Base-by-base conservation (phyloP, 2,113 vertebrate genomes). In the Zosterops borbonicus region DNA sequence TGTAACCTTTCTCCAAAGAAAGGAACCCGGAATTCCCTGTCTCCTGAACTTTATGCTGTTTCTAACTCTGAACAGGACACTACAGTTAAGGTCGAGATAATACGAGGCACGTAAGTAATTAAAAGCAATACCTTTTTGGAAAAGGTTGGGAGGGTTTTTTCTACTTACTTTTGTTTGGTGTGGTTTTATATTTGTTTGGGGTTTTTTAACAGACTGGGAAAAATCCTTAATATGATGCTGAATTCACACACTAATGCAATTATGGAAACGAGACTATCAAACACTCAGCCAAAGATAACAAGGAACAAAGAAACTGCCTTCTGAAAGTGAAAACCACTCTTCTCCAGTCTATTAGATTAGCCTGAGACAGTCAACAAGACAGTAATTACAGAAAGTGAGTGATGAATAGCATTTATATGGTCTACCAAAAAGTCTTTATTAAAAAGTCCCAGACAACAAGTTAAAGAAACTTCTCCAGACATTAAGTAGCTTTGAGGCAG, bases 231-330 rank as follows among this genome's bases (percentile, higher is more conserved):
- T 31, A 71, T 8, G 21, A 83, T 71, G 35, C 33, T 93, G 79
- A 89, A 92, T 89, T 91, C 91, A 89, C 37, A 68, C 25, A 46
- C 76, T 75, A 92, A 90, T 70, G 86, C 55, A 90, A 94, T 87
- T 83, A 93, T 81, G 91, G 82, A 89, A 95, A 95, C 37, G 24
- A 65, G 89, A 81, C 56, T 83, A 84, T 74, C 69, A 68, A 69
- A 63, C 59, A 60, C 60, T 52, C 71, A 83, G 92, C 77, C 87
- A 93, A 94, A 96, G 86, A 95, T 86, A 93, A 92, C 83, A 94
- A 83, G 49, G 53, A 90, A 79, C 82, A 96, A 94, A 90, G 62
- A 79, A 55, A 20, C 23, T 65, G 67, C n/a, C 70, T 94, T 74
- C 79, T 83, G 59, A 73, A 91, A 88, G 89, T 50, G 64, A 90